These are phyloP conservation scores for Scolopax rusticola DNA, from an alignment of 2,797 vertebrate genomes.

Conservation along the genomic window DNA sequence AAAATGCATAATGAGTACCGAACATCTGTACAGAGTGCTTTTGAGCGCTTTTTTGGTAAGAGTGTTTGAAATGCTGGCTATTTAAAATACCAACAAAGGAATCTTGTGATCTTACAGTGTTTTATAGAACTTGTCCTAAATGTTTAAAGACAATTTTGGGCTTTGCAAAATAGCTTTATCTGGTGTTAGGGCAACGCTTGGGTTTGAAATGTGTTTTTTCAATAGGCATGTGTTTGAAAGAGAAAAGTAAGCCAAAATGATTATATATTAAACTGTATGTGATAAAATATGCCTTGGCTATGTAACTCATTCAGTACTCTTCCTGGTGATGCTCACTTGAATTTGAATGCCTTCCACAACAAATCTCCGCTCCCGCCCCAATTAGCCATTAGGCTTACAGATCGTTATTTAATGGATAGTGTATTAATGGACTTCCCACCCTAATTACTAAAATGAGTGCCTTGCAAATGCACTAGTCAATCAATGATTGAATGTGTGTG, in stretches of 20 bases:
- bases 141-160: conserved; percentile 24
- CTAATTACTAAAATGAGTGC: conserved; percentile 77
- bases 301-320: background rate
- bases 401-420: conserved; percentile 67
- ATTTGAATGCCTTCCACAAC: conserved; percentile 31
- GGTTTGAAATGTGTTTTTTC: background rate
- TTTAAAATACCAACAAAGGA: conserved; percentile 11
- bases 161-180: background rate
- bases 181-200: background rate
- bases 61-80: background rate
- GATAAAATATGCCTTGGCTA: background rate
- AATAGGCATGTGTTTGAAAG: background rate
- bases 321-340: background rate
- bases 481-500: conserved; percentile 61
- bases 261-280: background rate
- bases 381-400: conserved; percentile 64
- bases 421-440: conserved; percentile 73
- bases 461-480: conserved; percentile 66
- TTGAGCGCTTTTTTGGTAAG: background rate
- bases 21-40: conserved; percentile 39
- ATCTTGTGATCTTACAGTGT: background rate
- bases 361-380: background rate
- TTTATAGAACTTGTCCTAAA: conserved; percentile 17
- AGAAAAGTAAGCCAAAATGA: background rate
- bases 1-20: background rate